Conservation (phyloP, 2,113 vertebrate species). For the Pteropus alecto region DNA sequence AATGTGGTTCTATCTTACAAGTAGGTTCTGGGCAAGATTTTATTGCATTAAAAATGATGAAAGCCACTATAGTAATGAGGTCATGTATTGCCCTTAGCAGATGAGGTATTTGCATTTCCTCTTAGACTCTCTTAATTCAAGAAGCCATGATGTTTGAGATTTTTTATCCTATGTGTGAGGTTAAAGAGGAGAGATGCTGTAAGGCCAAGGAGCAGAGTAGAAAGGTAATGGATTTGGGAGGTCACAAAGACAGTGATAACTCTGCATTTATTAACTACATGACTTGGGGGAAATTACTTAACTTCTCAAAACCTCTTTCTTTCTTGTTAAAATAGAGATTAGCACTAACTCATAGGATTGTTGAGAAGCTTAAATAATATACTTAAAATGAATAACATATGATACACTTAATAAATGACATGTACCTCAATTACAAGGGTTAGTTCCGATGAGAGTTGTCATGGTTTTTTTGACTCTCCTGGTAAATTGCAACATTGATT, state of each 20-base stretch:
- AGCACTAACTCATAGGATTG: background rate
- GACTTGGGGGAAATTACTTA: background rate
- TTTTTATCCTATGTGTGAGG: background rate
- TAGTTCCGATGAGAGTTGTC: background rate
- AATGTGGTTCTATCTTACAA: conserved; percentile 17
- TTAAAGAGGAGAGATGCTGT: background rate
- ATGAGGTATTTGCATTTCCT: conserved; percentile 35
- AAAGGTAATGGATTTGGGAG: background rate
- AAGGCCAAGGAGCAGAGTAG: background rate
- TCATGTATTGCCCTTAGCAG: background rate
- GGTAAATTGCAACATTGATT: conserved; percentile 13
- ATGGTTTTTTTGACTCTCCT: background rate
- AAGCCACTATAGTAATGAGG: conserved; percentile 4
- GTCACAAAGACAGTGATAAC: background rate
- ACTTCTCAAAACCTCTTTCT: background rate
- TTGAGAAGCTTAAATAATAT: background rate
- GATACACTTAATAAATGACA: background rate
- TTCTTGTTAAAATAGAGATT: background rate
- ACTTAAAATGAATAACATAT: background rate
- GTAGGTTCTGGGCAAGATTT: background rate
- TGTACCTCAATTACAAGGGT: background rate
- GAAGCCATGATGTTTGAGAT: background rate
- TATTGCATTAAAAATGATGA: background rate
- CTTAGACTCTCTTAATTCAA: background rate
- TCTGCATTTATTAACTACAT: background rate